Percentiles rank a stretch among this genome's conserved stretches.
Evolutionary conservation across 1,140 invertebrate genomes (phyloP).

Genomic region (Pachyrhynchus sulphureomaculatus): DNA sequence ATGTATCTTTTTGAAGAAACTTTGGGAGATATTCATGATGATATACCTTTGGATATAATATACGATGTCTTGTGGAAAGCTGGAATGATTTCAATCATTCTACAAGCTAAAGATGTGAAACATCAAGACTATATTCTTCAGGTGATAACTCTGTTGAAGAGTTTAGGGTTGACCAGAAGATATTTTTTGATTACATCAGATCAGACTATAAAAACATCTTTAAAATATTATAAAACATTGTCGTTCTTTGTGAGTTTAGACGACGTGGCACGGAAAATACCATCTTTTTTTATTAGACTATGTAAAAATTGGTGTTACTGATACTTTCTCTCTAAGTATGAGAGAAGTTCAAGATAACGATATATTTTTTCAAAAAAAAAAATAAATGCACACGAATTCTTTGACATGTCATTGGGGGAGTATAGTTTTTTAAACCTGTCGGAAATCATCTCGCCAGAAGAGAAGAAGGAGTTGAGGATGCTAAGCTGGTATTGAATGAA

Average conservation of each 20-base stretch:
- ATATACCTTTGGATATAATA: slow-evolving; percentile 10
- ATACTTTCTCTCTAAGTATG: slow-evolving; percentile 5
- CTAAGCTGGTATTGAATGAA: slow-evolving; percentile 14
- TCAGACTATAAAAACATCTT: not conserved
- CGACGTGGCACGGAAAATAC: slow-evolving; percentile 7
- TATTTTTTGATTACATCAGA: slow-evolving; percentile 13
- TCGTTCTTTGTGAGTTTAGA: slow-evolving; percentile 16
- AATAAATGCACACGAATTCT: slow-evolving; percentile 16
- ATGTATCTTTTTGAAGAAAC: slow-evolving; percentile 32
- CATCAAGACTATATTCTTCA: slow-evolving; percentile 6
- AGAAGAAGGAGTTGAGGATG: not conserved
- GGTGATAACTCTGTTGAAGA: slow-evolving; percentile 12
- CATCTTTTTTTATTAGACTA: not conserved
- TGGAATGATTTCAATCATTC: slow-evolving; percentile 12
- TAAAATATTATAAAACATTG: slow-evolving; percentile 5
- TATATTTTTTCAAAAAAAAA: slow-evolving; percentile 15
- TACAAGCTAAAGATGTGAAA: slow-evolving; percentile 6
- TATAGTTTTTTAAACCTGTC: slow-evolving; percentile 17
- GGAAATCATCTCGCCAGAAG: not conserved
- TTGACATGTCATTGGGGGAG: slow-evolving; percentile 18
- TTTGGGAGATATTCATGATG: not conserved
- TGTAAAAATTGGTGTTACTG: slow-evolving; percentile 9
- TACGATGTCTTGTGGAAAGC: slow-evolving; percentile 28
- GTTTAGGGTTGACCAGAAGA: slow-evolving; percentile 6
- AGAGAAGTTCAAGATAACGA: slow-evolving; percentile 5